Evolutionary conservation across 2,888 invertebrate species (phyloP).

Genomic region (Polydrusus tereticollis): DNA sequence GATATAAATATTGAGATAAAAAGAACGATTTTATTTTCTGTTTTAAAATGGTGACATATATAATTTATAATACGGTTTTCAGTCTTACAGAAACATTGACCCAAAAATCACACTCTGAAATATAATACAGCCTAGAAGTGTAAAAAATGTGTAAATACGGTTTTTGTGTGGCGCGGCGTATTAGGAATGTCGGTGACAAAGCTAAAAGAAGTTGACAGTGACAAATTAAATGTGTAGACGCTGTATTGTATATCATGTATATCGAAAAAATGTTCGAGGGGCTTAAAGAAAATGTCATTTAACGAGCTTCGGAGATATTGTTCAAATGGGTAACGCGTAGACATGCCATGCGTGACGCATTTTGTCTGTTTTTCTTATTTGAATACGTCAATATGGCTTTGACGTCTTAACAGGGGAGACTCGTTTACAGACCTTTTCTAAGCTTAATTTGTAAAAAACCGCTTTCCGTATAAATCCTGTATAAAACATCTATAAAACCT

Average conservation of each 20-base stretch:
- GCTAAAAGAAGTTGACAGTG: constrained; percentile 29
- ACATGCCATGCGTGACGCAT: too few relatives aligned
- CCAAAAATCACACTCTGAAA: not conserved
- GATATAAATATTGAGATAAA: not conserved
- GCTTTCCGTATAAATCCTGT: too few relatives aligned
- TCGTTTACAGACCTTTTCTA: too few relatives aligned
- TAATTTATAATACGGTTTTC: not conserved
- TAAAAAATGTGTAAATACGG: constrained; percentile 27
- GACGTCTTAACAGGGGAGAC: too few relatives aligned
- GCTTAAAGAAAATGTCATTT: constrained; percentile 12
- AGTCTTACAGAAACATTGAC: not conserved
- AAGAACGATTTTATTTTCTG: not conserved
- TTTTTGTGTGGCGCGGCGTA: constrained; percentile 7
- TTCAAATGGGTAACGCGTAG: not conserved
- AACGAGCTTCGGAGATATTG: not conserved
- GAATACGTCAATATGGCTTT: too few relatives aligned
- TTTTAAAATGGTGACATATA: not conserved
- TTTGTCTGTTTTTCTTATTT: too few relatives aligned
- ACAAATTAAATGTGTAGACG: constrained; percentile 23
- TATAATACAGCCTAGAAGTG: constrained; percentile 5
- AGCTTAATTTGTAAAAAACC: too few relatives aligned
- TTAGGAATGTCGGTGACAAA: constrained; percentile 22
- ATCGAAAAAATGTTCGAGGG: constrained; percentile 23
- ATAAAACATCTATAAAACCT: too few relatives aligned
- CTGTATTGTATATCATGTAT: not conserved